Conservation (phyloP, 2,888 invertebrate genomes). For the Lycia hirtaria region DNA sequence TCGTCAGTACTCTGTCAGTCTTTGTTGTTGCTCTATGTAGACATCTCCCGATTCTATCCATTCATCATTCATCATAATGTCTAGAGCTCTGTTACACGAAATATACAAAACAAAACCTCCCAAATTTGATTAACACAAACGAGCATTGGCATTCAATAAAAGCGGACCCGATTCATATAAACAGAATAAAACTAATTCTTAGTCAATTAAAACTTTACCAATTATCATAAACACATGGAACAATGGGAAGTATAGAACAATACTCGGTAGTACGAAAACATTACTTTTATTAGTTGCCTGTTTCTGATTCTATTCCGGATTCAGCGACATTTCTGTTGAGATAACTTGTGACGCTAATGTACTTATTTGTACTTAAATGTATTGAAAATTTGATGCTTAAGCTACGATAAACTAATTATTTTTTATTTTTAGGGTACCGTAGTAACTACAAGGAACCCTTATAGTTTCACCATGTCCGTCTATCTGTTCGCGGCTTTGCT, state of each 20-base stretch:
- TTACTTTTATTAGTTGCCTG: constrained; percentile 40
- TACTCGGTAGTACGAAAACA: constrained; percentile 38
- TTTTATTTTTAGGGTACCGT: no score
- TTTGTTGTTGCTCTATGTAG: no score
- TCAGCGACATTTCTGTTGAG: not conserved
- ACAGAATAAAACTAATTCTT: constrained; percentile 42
- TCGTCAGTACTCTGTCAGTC: no score
- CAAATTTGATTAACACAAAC: constrained; percentile 17
- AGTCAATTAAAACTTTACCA: constrained; percentile 44
- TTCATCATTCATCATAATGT: no score
- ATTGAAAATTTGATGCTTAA: not conserved
- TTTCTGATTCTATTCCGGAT: constrained; percentile 18
- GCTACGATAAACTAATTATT: no score
- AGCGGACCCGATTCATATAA: constrained; percentile 21
- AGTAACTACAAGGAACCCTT: no score
- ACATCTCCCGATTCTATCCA: no score
- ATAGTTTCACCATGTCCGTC: no score
- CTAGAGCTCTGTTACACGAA: not conserved
- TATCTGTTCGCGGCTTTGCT: no score
- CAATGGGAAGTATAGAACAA: constrained; percentile 41
- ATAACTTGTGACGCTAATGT: not conserved
- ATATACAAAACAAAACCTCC: not conserved
- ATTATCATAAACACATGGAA: constrained; percentile 38
- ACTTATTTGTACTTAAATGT: not conserved
- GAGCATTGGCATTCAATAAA: constrained; percentile 31